Evolutionary conservation across 2,797 vertebrate species (phyloP), one percentile per base, ranked within the genome.

Genomic region (Artibeus lituratus): DNA sequence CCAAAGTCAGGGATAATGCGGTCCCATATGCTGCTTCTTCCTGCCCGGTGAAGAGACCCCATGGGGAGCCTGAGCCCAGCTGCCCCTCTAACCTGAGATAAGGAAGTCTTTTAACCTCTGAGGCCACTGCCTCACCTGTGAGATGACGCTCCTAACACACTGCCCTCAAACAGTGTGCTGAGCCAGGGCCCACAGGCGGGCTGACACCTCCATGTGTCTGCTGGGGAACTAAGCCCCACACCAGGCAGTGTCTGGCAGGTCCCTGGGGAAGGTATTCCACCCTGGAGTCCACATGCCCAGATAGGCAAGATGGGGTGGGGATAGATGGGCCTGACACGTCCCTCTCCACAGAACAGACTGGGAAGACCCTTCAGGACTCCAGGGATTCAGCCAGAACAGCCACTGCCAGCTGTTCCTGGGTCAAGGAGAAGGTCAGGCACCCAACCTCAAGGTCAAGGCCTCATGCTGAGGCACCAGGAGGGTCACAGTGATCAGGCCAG

Each of bases 311-410:
- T 0, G 11, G 24, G 32, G n/a, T 72, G 39, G 3, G 24, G 16
- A 44, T n/a, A 2, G 39, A 59, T 10, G 78, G 35, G n/a, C 53
- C 16, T 42, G 47, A 42, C 51, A 72, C 2, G 21, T 14, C 10
- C 51, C 22, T 81, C 51, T 59, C n/a, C 72, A 76, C 87, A 16
- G 24, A 88, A 10, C 42, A 77, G 57, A 35, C 87, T 57, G 86
- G n/a, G 39, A 57, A 70, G 32, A 22, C 51, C 32, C 51, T 82
- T 24, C 8, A 0, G n/a, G 65, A 59, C 7, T 39, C 65, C 21
- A 29, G 24, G 49, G 51, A 7, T 70, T 15, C 51, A 70, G 21
- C 39, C 65, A 35, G 10, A 32, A 57, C 85, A 9, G 42, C 15
- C 12, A 3, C 53, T 24, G 24, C 42, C 10, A 47, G 49, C 72